Base-by-base conservation (phyloP, 2,888 invertebrate genomes). In the Mechanitis mazaeus region DNA sequence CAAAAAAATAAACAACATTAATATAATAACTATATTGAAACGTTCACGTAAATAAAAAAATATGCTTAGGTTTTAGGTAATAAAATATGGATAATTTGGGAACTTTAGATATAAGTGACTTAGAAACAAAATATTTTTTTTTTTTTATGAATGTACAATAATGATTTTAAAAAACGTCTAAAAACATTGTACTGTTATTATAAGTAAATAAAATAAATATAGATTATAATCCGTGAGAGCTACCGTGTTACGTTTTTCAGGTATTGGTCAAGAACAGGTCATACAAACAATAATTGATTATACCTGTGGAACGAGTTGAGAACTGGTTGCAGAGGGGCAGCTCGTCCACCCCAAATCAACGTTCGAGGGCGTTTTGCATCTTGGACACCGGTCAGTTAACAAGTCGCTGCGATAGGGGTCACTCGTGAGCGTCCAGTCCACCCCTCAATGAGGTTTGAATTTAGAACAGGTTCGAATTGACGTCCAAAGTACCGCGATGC, bases 341-440 rank as follows among this genome's bases (percentile, higher is more conserved):
- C 76, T 81, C 20, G 20, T 20, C 79, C 78, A 79, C 85, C 86
- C 85, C 84, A 76, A 78, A 76, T 85, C 82, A 85, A 73, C 71
- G 73, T 77, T 79, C 78, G 81, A 85, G 80, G 85, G 83, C 81
- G 84, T 78, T 82, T 84, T 77, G 84, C 88, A 86, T 85, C 80
- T 77, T 79, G 79, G 81, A 78, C 78, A 82, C 78, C 79, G 85
- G 85, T 83, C 86, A 86, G 81, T 83, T 68, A 75, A 67, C 74
- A 72, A 74, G 73, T 75, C 77, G 69, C 77, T 80, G 80, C 78
- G 76, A 77, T 77, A 77, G 77, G 86, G 89, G 87, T 87, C 87
- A 87, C 82, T 82, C 72, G 79, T 76, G 70, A 75, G 74, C 78
- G 85, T 84, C 84, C 85, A 76, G 77, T 80, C 75, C 75, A 76